Conservation (phyloP, 64 coral and sea anemone species). For the Pachyseris speciosa region DNA sequence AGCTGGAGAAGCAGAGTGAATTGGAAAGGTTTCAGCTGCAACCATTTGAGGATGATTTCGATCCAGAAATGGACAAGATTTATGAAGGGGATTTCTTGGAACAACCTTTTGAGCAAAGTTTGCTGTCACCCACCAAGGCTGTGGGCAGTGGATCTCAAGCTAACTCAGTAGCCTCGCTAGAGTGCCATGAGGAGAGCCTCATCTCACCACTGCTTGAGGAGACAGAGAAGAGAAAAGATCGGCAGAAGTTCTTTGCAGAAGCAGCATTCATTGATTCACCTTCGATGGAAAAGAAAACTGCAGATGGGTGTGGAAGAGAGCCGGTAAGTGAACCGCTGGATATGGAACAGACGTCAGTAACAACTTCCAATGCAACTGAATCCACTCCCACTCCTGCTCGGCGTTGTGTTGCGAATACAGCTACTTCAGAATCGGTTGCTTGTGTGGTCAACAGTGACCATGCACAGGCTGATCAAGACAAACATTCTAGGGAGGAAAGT, state of each 20-base stretch:
- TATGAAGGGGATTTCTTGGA: conserved; percentile 44
- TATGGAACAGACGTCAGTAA: neutral
- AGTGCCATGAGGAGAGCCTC: conserved; percentile 94
- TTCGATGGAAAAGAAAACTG: neutral
- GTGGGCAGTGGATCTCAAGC: conserved; percentile 67
- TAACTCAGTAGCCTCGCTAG: conserved; percentile 81
- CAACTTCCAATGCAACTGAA: neutral
- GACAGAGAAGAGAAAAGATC: neutral
- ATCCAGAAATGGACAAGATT: conserved; percentile 70
- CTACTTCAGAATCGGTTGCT: neutral
- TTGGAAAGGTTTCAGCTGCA: conserved; percentile 46
- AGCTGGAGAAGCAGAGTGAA: conserved; percentile 58
- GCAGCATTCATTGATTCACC: neutral
- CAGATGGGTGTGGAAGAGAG: neutral
- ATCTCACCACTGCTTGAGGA: conserved; percentile 74
- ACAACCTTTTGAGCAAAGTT: conserved; percentile 13
- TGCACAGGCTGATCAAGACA: neutral
- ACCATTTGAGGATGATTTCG: conserved; percentile 33
- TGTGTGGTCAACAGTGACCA: neutral
- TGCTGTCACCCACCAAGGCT: conserved; percentile 57
- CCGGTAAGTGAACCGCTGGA: neutral
- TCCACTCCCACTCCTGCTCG: too few species aligned
- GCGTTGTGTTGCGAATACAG: neutral
- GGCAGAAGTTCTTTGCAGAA: conserved; percentile 59
- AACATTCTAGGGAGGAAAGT: neutral